Conservation (phyloP, 1,140 invertebrate genomes). For the Drosophila sp. region DNA sequence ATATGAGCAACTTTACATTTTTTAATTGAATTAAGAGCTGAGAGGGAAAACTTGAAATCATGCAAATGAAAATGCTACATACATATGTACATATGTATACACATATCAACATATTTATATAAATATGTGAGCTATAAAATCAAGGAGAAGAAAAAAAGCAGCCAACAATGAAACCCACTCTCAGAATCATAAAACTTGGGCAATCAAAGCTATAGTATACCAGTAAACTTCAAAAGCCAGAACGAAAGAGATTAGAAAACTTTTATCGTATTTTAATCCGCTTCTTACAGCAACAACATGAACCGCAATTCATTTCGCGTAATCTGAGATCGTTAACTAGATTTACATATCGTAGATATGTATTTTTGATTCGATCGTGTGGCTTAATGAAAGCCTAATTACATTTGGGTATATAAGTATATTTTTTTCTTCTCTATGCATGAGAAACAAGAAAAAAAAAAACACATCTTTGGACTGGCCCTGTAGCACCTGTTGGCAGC, state of each 20-base stretch:
- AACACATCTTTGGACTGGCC: conserved; percentile 49
- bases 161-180: background rate
- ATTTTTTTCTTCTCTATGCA: too few relatives aligned
- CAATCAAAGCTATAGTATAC: background rate
- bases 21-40: conserved; percentile 7
- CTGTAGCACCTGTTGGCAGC: conserved; percentile 21
- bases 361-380: conserved; percentile 17
- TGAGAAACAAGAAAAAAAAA: conserved; percentile 6
- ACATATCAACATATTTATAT: background rate
- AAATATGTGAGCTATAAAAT: background rate
- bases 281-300: background rate
- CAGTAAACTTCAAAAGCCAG: background rate
- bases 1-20: conserved; percentile 8
- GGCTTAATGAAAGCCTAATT: conserved; percentile 64
- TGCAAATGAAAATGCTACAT: background rate
- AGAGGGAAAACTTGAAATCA: background rate
- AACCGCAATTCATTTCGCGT: background rate
- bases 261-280: background rate
- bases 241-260: background rate
- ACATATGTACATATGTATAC: background rate
- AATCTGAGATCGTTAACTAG: background rate
- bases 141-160: background rate
- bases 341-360: conserved; percentile 10
- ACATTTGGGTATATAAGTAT: conserved; percentile 40
- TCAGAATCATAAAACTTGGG: conserved; percentile 1